phyloP scores from a whole-genome alignment of 2,888 invertebrate species.

The Ophioninae sp. region DNA sequence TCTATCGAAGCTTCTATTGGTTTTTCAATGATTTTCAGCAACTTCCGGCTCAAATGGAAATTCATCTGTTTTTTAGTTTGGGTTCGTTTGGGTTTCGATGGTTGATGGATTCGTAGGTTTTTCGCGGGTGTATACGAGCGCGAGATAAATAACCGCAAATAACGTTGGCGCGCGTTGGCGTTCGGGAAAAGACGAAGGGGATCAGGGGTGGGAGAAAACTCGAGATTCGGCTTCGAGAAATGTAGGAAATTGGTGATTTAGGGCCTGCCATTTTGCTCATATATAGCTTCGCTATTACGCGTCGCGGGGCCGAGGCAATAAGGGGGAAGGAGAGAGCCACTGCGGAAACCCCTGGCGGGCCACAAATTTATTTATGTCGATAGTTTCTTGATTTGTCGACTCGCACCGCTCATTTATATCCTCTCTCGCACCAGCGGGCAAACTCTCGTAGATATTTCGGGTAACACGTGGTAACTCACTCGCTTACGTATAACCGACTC shows the following conservation, averaged over 20 bases:
- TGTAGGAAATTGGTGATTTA: conserved; percentile 79
- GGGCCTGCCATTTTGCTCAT: conserved; percentile 76
- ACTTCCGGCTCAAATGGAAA: no score
- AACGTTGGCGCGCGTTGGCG: conserved; percentile 8
- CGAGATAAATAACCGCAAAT: conserved; percentile 26
- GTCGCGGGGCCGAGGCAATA: conserved; percentile 41
- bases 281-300: conserved; percentile 68
- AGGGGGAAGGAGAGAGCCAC: conserved; percentile 37
- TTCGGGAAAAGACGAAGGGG: conserved; percentile 45
- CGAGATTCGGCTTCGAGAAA: conserved; percentile 64
- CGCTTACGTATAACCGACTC: conserved; percentile 50
- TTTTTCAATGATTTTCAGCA: no score
- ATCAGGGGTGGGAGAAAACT: conserved; percentile 55
- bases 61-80: neutral
- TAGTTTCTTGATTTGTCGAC: conserved; percentile 81
- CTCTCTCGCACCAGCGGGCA: conserved; percentile 67
- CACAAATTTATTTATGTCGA: conserved; percentile 81
- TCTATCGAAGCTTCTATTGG: neutral
- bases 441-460: conserved; percentile 76
- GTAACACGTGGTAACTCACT: conserved; percentile 68
- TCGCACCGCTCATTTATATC: conserved; percentile 80
- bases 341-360: conserved; percentile 77
- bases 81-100: neutral
- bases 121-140: neutral
- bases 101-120: neutral